These are phyloP conservation scores for Athalia rosae DNA, from an alignment of 2,888 invertebrate species.

Conservation along the genomic window DNA sequence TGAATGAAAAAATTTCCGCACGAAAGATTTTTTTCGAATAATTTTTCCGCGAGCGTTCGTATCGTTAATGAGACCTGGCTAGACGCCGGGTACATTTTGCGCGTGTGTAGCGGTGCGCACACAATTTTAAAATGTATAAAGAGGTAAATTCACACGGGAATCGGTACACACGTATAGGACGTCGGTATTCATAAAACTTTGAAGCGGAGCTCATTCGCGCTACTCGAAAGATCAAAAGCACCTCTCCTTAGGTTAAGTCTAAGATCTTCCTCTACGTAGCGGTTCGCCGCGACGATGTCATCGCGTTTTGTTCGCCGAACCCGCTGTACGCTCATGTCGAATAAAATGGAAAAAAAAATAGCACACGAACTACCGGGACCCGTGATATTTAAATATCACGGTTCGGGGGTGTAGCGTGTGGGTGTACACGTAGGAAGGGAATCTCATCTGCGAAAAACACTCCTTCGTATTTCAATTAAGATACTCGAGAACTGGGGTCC, in stretches of 20 bases:
- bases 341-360: too few species aligned
- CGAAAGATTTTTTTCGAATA: neutral
- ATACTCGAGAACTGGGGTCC: neutral
- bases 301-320: too few species aligned
- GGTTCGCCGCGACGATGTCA: too few species aligned
- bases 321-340: too few species aligned
- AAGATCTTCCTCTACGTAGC: neutral
- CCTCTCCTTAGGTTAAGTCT: constrained; percentile 8
- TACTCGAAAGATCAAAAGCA: constrained; percentile 36
- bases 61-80: constrained; percentile 24
- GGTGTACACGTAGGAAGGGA: neutral
- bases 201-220: constrained; percentile 15
- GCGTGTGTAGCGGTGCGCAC: too few species aligned
- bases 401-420: neutral
- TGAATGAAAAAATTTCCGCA: too few species aligned
- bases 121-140: too few species aligned
- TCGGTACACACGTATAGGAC: neutral
- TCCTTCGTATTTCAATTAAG: neutral
- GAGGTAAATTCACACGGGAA: too few species aligned
- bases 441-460: neutral
- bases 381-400: too few species aligned
- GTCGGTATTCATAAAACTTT: constrained; percentile 21
- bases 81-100: too few species aligned
- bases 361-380: too few species aligned
- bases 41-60: neutral